Evolutionary conservation across 2,888 invertebrate genomes (phyloP).

Genomic region (Rhingia campestris): DNA sequence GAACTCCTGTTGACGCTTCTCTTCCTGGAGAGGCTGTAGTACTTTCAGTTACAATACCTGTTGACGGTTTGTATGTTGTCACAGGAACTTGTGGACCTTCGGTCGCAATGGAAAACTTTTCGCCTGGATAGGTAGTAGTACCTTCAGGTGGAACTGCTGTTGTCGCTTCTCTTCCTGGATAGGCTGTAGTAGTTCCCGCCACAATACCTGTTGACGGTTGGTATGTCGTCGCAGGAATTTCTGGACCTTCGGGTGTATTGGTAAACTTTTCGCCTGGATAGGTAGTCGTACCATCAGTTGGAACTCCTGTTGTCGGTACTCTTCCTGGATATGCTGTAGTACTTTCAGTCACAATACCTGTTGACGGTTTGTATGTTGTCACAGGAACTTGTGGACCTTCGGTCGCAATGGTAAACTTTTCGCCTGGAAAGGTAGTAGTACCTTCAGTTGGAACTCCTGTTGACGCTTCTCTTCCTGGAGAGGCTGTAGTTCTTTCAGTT

Average conservation of each 20-base stretch:
- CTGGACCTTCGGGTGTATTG: not conserved
- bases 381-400: not conserved
- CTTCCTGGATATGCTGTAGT: slow-evolving; percentile 20
- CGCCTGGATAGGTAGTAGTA: not conserved
- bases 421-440: not conserved
- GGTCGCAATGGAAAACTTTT: not conserved
- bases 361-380: not conserved
- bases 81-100: slow-evolving; percentile 8
- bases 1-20: slow-evolving; percentile 3
- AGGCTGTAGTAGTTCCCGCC: not conserved
- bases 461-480: not conserved
- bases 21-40: not conserved
- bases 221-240: not conserved
- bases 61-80: not conserved
- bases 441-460: not conserved
- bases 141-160: not conserved
- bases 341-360: not conserved
- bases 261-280: not conserved
- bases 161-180: not conserved
- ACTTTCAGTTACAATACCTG: not conserved
- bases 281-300: not conserved
- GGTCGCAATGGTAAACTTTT: not conserved
- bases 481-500: not conserved
- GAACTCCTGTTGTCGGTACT: not conserved
- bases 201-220: not conserved